Evolutionary conservation across 1,140 invertebrate genomes (phyloP).

Genomic region (Prorops nasuta): DNA sequence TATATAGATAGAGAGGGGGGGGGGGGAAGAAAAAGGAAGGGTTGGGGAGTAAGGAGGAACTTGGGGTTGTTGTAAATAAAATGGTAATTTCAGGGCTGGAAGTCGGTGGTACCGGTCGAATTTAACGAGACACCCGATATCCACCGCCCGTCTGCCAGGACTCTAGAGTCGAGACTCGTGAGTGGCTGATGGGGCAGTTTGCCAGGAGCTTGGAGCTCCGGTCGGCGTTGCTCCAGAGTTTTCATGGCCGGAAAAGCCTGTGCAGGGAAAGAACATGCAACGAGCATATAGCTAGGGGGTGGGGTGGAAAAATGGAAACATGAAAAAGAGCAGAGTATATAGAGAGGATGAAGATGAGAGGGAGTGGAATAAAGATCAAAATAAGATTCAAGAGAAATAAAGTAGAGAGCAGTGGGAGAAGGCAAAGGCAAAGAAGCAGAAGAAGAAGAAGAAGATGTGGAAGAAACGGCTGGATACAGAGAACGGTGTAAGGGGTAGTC

Average conservation of each 20-base stretch:
- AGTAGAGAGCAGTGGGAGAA: neutral
- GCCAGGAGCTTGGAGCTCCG: too few species aligned
- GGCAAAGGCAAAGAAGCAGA: neutral
- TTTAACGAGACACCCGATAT: too few species aligned
- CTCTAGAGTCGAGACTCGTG: too few species aligned
- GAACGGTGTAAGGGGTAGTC: slow-evolving; percentile 1
- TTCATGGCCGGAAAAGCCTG: neutral
- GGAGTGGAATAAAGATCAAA: too few species aligned
- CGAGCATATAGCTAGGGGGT: slow-evolving; percentile 36
- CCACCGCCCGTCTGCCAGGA: too few species aligned
- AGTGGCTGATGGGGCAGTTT: too few species aligned
- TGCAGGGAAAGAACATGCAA: neutral
- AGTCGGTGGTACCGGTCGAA: slow-evolving; percentile 31
- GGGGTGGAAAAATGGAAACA: neutral
- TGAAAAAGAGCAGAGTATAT: neutral
- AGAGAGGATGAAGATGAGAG: too few species aligned
- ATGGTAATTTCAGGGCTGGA: slow-evolving; percentile 41
- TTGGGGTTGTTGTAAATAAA: slow-evolving; percentile 39
- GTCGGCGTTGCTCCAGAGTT: too few species aligned
- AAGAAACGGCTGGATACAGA: neutral
- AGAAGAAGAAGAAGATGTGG: slow-evolving; percentile 16
- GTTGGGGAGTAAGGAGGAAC: slow-evolving; percentile 3
- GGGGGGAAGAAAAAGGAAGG: slow-evolving; percentile 1
- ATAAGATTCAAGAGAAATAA: too few species aligned
- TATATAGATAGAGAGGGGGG: neutral